Conservation (phyloP, 2,888 invertebrate species). For the Chelonus formosanus region DNA sequence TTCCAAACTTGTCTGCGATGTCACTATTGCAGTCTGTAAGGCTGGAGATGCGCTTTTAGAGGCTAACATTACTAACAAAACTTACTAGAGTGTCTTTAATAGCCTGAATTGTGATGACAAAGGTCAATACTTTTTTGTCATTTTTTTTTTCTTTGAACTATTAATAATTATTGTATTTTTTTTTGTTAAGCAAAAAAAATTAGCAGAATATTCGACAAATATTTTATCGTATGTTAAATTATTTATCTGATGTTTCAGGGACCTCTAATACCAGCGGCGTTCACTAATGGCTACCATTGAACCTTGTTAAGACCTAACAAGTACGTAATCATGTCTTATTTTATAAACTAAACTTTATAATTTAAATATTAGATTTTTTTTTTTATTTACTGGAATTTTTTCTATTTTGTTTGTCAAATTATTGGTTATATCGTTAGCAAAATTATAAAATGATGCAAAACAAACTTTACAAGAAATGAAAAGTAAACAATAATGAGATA, state of each 20-base stretch:
- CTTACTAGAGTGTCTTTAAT: background rate
- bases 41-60: too few species aligned
- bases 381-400: too few species aligned
- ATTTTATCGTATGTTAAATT: slow-evolving; percentile 2
- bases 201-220: too few species aligned
- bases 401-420: too few species aligned
- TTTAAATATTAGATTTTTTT: background rate
- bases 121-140: background rate
- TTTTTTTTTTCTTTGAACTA: slow-evolving; percentile 6
- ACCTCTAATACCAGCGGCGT: slow-evolving; percentile 97
- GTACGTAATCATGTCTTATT: slow-evolving; percentile 47
- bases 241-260: slow-evolving; percentile 76
- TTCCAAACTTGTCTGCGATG: too few species aligned
- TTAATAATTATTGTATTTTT: too few species aligned
- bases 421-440: too few species aligned
- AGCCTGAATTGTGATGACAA: background rate
- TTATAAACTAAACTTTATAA: background rate
- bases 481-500: background rate
- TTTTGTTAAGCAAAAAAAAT: too few species aligned
- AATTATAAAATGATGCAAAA: too few species aligned
- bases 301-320: slow-evolving; percentile 64
- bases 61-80: slow-evolving; percentile 22
- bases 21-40: too few species aligned
- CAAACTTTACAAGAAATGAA: slow-evolving; percentile 26
- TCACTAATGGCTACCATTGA: slow-evolving; percentile 98